These are phyloP conservation scores for Siniperca obscura DNA, from an alignment of 2,797 vertebrate species.

Conservation along the genomic window DNA sequence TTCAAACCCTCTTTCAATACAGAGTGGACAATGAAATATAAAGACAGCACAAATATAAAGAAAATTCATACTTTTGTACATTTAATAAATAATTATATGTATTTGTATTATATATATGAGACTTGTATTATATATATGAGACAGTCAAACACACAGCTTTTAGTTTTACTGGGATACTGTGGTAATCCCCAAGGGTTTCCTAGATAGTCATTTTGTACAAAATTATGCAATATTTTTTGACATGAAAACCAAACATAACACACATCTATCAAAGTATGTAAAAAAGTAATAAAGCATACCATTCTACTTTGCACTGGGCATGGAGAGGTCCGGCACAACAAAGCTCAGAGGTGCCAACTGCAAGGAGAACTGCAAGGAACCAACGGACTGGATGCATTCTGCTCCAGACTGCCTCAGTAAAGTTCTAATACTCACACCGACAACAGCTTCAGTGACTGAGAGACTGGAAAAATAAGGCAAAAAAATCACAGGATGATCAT, in stretches of 20 bases:
- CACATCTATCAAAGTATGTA: background rate
- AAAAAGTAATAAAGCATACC: slow-evolving; percentile 67
- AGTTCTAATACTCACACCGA: background rate
- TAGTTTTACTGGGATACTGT: background rate
- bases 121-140: background rate
- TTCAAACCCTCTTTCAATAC: no score
- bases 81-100: background rate
- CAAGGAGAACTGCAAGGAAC: slow-evolving; percentile 59
- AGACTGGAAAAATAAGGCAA: background rate
- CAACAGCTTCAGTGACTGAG: background rate
- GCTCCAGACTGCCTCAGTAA: background rate
- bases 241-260: background rate
- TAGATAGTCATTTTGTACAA: background rate
- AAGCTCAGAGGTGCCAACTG: slow-evolving; percentile 37
- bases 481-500: slow-evolving; percentile 80
- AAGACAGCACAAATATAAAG: background rate
- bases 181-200: background rate
- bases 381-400: slow-evolving; percentile 59
- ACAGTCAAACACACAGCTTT: background rate
- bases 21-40: background rate
- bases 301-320: slow-evolving; percentile 86
- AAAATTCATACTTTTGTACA: background rate
- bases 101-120: no score
- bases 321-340: slow-evolving; percentile 78
- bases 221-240: background rate